Conservation (phyloP, 2,113 vertebrate genomes). For the Ptychochromis oligacanthus region DNA sequence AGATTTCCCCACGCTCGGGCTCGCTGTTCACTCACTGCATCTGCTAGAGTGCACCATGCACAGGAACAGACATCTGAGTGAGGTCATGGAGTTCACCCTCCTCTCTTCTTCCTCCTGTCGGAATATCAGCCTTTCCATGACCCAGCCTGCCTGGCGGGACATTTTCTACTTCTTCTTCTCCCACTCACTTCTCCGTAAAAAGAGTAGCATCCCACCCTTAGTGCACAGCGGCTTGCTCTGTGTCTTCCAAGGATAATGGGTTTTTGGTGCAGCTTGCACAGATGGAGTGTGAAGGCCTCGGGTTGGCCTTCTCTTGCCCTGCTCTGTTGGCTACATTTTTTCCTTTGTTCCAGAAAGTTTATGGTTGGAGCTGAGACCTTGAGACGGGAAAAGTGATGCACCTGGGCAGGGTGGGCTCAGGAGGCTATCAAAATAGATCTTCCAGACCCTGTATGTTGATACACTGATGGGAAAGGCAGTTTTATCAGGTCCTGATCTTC, state of each 20-base stretch:
- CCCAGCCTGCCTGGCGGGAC: not conserved
- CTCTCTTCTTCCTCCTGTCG: not conserved
- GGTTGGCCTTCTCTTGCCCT: not conserved
- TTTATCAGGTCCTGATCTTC: not conserved
- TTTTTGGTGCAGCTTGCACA: conserved; percentile 35
- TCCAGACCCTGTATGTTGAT: not conserved
- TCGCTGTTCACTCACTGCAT: not conserved
- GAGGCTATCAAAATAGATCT: not conserved
- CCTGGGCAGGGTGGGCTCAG: too few species aligned
- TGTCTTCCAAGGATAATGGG: conserved; percentile 27
- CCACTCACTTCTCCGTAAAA: not conserved
- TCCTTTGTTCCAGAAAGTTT: not conserved
- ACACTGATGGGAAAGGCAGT: not conserved
- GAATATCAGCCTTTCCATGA: conserved; percentile 12
- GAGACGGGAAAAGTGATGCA: not conserved
- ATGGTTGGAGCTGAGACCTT: not conserved
- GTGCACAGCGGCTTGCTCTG: not conserved
- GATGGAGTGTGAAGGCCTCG: conserved; percentile 36
- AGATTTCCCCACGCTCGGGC: not conserved
- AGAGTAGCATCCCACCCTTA: conserved; percentile 9
- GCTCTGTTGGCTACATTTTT: not conserved
- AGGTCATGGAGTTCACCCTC: conserved; percentile 9
- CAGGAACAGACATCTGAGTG: conserved; percentile 14
- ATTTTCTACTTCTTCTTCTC: not conserved
- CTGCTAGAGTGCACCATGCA: not conserved